Base-by-base conservation (phyloP, 1,140 invertebrate species). In the Eurytemora carolleeae region DNA sequence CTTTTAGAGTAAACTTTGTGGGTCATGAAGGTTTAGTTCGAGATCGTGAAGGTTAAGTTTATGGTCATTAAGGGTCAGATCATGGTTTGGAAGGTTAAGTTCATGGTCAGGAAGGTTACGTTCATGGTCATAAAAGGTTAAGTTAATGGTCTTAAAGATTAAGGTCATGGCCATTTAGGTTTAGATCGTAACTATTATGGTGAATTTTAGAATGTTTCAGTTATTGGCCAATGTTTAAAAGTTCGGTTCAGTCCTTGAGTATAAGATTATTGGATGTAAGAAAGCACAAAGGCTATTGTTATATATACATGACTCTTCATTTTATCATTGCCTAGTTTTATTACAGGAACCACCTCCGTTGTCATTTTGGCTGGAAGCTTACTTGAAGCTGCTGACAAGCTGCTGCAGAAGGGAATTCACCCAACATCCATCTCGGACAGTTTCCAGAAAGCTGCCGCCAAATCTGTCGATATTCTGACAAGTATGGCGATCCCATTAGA, bases 351-450 rank as follows among this genome's bases (percentile, higher is more conserved):
- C 7, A 98, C 95, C 1, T 90, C 89, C 54, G 94, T 98, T 59
- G 91, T 95, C 26, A 86, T 98, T 20, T 81, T 98, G 69, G 91
- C 92, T 67, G 96, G 96, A 52, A 87, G 91, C 66, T 71, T 99
- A 18, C 73, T 99, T 19, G 92, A 98, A 76, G 89, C 92, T 62
- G 87, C 91, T 64, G 83, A 93, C 70, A 93, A 93, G 70, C 75
- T 99, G 0, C 74, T 98, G 22, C 78, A 81, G 57, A 91, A 90
- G 75, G 96, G 94, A 63, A 90, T 99, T 70, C 96, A 99, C 74
- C 95, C 96, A 16, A 96, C 94, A 18, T 82, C 82, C 3, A 98
- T 99, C 66, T 97, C 93, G 7, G 94, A 98, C 69, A 82, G 91
- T 20, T 98, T 98, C 71, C 89, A 96, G 71, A 82, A 83, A 66